Percentiles rank a stretch among this genome's conserved stretches.
Evolutionary conservation across 2,113 vertebrate genomes (phyloP).

Genomic region (Phalacrocorax pelagicus): DNA sequence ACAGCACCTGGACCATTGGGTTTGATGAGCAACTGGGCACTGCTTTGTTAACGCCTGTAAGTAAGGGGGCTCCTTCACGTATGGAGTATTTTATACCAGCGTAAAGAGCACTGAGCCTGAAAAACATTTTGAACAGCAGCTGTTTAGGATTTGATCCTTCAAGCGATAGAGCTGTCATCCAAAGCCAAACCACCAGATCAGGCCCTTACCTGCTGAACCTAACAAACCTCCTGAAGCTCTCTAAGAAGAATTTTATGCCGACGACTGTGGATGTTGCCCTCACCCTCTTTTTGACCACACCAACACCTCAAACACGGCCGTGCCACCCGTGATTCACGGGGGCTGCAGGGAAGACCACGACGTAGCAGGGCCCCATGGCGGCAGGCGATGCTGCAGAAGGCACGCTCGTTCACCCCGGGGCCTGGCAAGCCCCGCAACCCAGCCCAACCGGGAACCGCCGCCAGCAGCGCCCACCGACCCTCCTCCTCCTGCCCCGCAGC

Average conservation of each 20-base stretch:
- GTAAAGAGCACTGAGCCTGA: not conserved
- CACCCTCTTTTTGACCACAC: not conserved
- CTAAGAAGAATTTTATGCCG: accelerated
- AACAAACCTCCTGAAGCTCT: not conserved
- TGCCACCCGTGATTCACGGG: not conserved
- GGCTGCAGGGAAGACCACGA: not conserved
- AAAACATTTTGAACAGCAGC: not conserved
- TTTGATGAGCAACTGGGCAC: accelerated
- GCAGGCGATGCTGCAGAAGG: not conserved
- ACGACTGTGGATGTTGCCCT: accelerated
- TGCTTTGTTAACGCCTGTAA: not conserved
- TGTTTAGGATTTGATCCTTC: not conserved
- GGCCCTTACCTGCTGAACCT: not conserved
- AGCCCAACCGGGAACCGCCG: accelerated
- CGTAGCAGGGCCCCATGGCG: accelerated
- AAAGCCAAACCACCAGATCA: not conserved
- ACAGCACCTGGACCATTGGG: accelerated
- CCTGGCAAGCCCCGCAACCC: accelerated
- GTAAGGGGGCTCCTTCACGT: too few species aligned
- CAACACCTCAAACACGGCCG: not conserved
- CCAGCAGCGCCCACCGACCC: not conserved
- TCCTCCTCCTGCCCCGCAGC: not conserved
- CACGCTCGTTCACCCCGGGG: accelerated
- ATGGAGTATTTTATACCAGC: accelerated
- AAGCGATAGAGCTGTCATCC: accelerated